phyloP scores from a whole-genome alignment of 1,140 invertebrate genomes.

The Eufriesea mexicana region DNA sequence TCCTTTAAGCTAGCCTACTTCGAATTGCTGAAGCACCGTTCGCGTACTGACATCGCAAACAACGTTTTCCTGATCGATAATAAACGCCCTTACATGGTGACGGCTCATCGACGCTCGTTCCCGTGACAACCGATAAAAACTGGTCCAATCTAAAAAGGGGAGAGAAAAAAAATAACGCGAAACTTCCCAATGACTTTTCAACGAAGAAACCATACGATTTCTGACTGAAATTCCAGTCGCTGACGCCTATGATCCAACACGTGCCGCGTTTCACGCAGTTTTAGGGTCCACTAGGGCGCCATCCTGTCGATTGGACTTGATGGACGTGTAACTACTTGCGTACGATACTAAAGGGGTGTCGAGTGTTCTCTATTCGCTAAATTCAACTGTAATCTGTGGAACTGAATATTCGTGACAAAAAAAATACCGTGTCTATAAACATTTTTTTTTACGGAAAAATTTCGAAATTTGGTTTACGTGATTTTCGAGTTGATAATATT shows the following conservation, averaged over 20 bases:
- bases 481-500: no score
- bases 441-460: no score
- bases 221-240: not conserved
- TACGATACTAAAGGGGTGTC: no score
- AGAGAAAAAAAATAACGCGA: not conserved
- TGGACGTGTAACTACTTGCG: constrained; percentile 7
- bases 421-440: no score
- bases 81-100: constrained; percentile 45
- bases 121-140: constrained; percentile 33
- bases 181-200: not conserved
- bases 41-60: constrained; percentile 41
- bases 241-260: not conserved
- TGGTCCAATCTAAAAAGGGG: no score
- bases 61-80: constrained; percentile 56
- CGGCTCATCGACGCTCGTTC: constrained; percentile 32
- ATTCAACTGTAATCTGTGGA: not conserved
- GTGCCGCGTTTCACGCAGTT: constrained; percentile 13
- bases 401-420: not conserved
- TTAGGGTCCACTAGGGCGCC: not conserved
- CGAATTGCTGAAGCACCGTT: constrained; percentile 42
- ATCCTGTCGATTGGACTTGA: constrained; percentile 1
- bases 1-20: constrained; percentile 71
- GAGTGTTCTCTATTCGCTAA: not conserved
- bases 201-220: constrained; percentile 2
- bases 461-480: no score